phyloP scores from a whole-genome alignment of 2,113 vertebrate genomes.

The Trematomus loennbergii region DNA sequence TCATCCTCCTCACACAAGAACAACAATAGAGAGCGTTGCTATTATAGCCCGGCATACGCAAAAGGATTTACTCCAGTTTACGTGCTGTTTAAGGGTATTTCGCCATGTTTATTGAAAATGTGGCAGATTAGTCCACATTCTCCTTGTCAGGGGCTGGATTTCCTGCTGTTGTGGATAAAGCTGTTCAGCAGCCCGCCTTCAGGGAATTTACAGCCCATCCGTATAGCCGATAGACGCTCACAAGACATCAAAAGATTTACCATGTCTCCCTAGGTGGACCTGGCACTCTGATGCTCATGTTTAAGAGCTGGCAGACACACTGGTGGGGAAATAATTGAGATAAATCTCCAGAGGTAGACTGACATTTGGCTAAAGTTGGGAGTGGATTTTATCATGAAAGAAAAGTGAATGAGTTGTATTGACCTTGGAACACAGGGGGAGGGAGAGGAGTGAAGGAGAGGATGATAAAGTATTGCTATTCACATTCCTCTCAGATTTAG shows the following conservation, averaged over 20 bases:
- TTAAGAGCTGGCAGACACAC: slow-evolving; percentile 69
- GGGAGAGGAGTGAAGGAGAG: slow-evolving; percentile 23
- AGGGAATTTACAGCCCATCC: slow-evolving; percentile 63
- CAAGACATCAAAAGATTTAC: slow-evolving; percentile 75
- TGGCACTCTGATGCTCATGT: slow-evolving; percentile 66
- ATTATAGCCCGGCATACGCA: slow-evolving; percentile 42
- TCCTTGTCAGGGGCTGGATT: slow-evolving; percentile 63
- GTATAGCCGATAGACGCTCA: slow-evolving; percentile 59
- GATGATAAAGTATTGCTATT: slow-evolving; percentile 52
- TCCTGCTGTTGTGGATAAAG: slow-evolving; percentile 57
- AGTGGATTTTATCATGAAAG: slow-evolving; percentile 75
- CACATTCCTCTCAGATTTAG: slow-evolving; percentile 59
- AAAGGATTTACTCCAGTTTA: slow-evolving; percentile 65
- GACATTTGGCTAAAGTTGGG: slow-evolving; percentile 70
- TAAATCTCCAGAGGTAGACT: slow-evolving; percentile 68
- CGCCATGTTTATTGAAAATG: slow-evolving; percentile 60
- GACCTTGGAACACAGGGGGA: slow-evolving; percentile 71
- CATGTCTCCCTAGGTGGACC: slow-evolving; percentile 52
- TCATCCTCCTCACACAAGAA: slow-evolving; percentile 38
- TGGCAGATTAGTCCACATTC: slow-evolving; percentile 67
- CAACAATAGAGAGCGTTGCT: slow-evolving; percentile 41
- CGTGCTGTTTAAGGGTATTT: slow-evolving; percentile 64
- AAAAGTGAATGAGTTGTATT: slow-evolving; percentile 66
- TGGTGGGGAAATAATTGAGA: slow-evolving; percentile 72
- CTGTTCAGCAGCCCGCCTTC: slow-evolving; percentile 39